Conservation (phyloP, 1,140 invertebrate species). For the Drosophila rhopaloa region DNA sequence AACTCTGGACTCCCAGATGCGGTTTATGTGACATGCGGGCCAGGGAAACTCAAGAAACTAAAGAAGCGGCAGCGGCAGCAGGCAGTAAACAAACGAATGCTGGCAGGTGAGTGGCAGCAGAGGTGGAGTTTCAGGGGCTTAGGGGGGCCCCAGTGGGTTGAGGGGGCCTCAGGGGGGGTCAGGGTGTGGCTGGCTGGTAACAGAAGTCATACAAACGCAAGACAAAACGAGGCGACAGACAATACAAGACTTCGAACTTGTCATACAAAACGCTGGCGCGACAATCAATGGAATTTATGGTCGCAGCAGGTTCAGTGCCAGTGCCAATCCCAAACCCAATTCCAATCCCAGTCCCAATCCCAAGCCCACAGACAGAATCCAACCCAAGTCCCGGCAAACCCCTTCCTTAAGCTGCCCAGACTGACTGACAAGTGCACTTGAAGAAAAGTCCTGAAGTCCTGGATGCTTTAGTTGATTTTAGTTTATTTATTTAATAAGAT, state of each 20-base stretch:
- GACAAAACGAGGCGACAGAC: conserved; percentile 49
- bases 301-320: conserved; percentile 47
- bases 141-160: conserved; percentile 1
- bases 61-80: conserved; percentile 26
- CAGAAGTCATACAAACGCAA: conserved; percentile 79
- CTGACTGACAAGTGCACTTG: conserved; percentile 38
- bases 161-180: neutral
- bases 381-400: conserved; percentile 11
- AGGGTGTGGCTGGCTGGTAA: conserved; percentile 44
- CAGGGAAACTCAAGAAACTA: conserved; percentile 43
- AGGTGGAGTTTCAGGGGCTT: conserved; percentile 9
- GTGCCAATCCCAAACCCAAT: conserved; percentile 7
- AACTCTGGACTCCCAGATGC: conserved; percentile 47
- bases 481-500: no score
- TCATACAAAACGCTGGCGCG: conserved; percentile 75
- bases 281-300: conserved; percentile 82
- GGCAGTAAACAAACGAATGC: conserved; percentile 53
- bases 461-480: neutral
- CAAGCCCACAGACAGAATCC: conserved; percentile 38
- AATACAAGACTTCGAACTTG: conserved; percentile 68
- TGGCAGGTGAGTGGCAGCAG: conserved; percentile 79
- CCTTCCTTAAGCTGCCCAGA: conserved; percentile 1
- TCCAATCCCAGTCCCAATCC: conserved; percentile 16
- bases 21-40: conserved; percentile 81
- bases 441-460: neutral